Base-by-base conservation (phyloP, 1,140 invertebrate genomes). In the Zaprionus ghesquierei region DNA sequence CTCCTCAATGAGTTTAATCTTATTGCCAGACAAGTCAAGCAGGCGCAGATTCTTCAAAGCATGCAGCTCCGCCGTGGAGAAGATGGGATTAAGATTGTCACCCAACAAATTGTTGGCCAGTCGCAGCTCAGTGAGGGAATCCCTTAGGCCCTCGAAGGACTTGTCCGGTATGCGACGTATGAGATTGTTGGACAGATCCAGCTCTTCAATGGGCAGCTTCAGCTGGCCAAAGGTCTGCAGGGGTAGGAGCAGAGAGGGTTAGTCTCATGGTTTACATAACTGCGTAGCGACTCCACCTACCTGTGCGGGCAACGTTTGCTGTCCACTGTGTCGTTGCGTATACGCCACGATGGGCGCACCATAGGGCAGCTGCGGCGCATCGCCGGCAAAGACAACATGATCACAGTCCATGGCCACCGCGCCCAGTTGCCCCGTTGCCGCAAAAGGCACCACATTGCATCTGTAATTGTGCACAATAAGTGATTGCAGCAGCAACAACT, bases 31-130 rank as follows among this genome's bases (percentile, higher is more conserved):
- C 5, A 98, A 92, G 92, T 98, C 96, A 23, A 98, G 90, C 3
- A 95, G 89, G 71, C 94, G 94, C n/a, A 98, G 90, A 65, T 95
- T 93, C 1, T 93, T 93, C 55, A 97, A 90, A n/a, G 95, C 94
- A 65, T 96, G 96, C 62, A 98, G 95, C 90, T 98, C 97, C 20
- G 94, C 95, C 10, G 95, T 96, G 1, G 96, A 96, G 90, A 98
- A 98, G 68, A 98, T 97, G 0, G 97, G 97, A 92, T 98, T 98
- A 1, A 98, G 92, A 77, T 95, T 96, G 82, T 98, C 97, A 1
- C 97, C 97, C 3, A 98, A 92, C 18, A 97, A 92, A 92, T 98
- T 98, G 80, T 97, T 94, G 9, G 95, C 94, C 15, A 98, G 92
- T 25, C 94, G 93, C 35, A 98, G 87, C 75, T 96, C 95, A 15